phyloP scores from a whole-genome alignment of 2,888 invertebrate genomes.

The Physocephala rufipes region DNA sequence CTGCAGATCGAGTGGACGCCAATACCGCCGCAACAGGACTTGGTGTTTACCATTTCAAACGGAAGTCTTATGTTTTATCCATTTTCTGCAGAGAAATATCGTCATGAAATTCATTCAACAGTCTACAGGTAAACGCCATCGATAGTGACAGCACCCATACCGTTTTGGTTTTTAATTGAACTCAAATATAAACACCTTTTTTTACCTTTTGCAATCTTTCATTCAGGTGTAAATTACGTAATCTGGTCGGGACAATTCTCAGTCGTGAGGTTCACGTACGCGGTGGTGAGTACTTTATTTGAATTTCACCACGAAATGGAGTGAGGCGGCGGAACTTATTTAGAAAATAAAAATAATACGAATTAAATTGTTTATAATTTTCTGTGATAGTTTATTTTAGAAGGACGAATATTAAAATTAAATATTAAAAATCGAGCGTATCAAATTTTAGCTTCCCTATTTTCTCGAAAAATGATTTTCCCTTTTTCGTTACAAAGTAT shows the following conservation, averaged over 20 bases:
- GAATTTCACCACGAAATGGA: not conserved
- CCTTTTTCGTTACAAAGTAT: too few relatives aligned
- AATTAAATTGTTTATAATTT: too few relatives aligned
- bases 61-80: slow-evolving; percentile 88
- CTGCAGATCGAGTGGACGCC: slow-evolving; percentile 80
- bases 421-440: too few relatives aligned
- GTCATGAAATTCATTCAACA: slow-evolving; percentile 85
- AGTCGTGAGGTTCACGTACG: slow-evolving; percentile 88
- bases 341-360: too few relatives aligned
- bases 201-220: not conserved
- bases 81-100: slow-evolving; percentile 81
- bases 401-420: too few relatives aligned
- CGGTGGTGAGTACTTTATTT: slow-evolving; percentile 75
- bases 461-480: too few relatives aligned
- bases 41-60: slow-evolving; percentile 80
- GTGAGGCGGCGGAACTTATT: too few relatives aligned
- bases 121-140: slow-evolving; percentile 76
- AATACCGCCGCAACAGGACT: slow-evolving; percentile 73
- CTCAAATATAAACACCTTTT: not conserved
- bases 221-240: slow-evolving; percentile 70
- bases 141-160: not conserved
- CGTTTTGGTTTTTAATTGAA: not conserved
- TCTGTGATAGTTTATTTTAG: too few relatives aligned
- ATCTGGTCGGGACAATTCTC: slow-evolving; percentile 79
- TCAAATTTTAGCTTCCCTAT: too few relatives aligned